These are phyloP conservation scores for Temnopleurus reevesii DNA, from an alignment of 53 echinoderm and acorn worm genomes.

Conservation along the genomic window DNA sequence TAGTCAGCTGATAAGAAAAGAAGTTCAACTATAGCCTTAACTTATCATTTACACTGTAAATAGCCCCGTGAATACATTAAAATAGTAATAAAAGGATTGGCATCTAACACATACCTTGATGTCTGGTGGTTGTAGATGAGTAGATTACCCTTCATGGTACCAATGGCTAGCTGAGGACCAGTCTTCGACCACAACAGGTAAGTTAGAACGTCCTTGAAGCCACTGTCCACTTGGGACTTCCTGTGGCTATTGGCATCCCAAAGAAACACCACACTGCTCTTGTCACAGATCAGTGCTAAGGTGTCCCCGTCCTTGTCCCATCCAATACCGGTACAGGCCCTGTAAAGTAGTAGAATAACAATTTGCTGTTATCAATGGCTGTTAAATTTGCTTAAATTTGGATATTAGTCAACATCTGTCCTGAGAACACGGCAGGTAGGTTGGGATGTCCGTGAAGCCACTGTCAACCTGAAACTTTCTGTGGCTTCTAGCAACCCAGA, in stretches of 20 bases:
- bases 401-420: too few relatives aligned
- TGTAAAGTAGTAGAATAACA: neutral
- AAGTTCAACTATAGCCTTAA: too few relatives aligned
- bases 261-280: slow-evolving; percentile 90
- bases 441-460: slow-evolving; percentile 84
- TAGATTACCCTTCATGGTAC: slow-evolving; percentile 87
- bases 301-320: slow-evolving; percentile 99
- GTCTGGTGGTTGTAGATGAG: slow-evolving; percentile 97
- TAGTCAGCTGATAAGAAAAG: too few relatives aligned
- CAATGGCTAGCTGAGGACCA: slow-evolving; percentile 93
- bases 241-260: slow-evolving; percentile 97
- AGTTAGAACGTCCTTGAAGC: slow-evolving; percentile 85
- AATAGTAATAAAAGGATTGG: neutral
- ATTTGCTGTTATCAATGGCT: too few relatives aligned
- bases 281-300: slow-evolving; percentile 91
- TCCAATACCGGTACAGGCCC: slow-evolving; percentile 78
- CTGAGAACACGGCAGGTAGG: too few relatives aligned
- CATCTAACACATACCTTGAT: slow-evolving; percentile 71
- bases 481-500: slow-evolving; percentile 97
- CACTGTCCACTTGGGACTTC: slow-evolving; percentile 90
- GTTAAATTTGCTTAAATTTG: too few relatives aligned
- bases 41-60: neutral
- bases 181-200: slow-evolving; percentile 88
- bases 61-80: neutral
- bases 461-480: slow-evolving; percentile 90